phyloP scores from a whole-genome alignment of 2,113 vertebrate species.

The Peromyscus maniculatus region DNA sequence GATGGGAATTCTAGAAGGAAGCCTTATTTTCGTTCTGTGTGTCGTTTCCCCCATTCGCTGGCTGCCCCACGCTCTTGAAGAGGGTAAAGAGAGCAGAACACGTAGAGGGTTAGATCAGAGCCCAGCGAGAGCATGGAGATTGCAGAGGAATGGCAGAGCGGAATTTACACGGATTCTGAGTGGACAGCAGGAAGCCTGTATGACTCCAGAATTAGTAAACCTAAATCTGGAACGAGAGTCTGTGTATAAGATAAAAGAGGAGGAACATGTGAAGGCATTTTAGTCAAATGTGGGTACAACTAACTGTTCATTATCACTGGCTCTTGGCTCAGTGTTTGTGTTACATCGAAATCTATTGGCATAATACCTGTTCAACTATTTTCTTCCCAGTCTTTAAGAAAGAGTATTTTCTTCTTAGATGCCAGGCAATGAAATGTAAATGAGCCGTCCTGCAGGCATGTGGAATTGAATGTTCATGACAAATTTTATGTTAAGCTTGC shows the following conservation, averaged over 20 bases:
- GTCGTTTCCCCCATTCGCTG: neutral
- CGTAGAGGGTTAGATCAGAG: constrained; percentile 39
- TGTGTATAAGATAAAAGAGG: constrained; percentile 40
- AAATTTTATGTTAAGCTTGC: constrained; percentile 71
- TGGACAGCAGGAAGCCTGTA: neutral
- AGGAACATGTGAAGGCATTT: neutral
- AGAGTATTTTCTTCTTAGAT: constrained; percentile 72
- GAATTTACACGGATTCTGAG: neutral
- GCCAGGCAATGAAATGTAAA: constrained; percentile 66
- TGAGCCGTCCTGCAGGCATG: constrained; percentile 69
- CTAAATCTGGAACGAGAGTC: constrained; percentile 21
- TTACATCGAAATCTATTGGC: constrained; percentile 57
- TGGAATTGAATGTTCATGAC: constrained; percentile 75
- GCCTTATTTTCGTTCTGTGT: constrained; percentile 41
- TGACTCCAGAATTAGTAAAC: constrained; percentile 53
- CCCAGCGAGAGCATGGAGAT: constrained; percentile 46
- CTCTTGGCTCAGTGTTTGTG: constrained; percentile 69
- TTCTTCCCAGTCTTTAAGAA: constrained; percentile 63
- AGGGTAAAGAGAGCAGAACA: constrained; percentile 46
- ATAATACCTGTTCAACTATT: constrained; percentile 68
- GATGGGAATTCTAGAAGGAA: constrained; percentile 46
- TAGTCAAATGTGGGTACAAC: constrained; percentile 71
- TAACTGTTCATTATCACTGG: constrained; percentile 43
- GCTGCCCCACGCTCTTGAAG: neutral
- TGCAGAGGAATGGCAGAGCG: neutral